A percentile compares a stretch with the other conserved stretches of the same genome.
These are phyloP conservation scores for Mormyrops boulengeri DNA, from an alignment of 2,797 vertebrate genomes.

Conservation along the genomic window DNA sequence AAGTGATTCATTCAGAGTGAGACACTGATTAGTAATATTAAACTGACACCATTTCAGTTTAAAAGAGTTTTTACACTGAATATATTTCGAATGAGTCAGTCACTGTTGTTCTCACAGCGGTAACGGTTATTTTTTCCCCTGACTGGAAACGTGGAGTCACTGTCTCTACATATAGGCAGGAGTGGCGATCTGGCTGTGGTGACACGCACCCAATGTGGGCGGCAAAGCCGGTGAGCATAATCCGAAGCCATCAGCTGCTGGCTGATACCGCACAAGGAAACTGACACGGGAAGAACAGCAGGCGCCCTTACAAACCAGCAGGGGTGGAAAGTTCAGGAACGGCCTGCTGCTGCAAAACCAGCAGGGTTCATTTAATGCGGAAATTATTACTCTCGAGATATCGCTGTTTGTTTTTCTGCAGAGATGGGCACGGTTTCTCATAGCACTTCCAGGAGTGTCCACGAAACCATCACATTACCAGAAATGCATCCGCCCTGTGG, in stretches of 20 bases:
- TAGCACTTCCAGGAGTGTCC: neutral
- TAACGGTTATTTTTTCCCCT: slow-evolving; percentile 38
- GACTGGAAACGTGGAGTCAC: slow-evolving; percentile 46
- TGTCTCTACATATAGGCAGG: slow-evolving; percentile 65
- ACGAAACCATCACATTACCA: neutral
- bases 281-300: slow-evolving; percentile 16
- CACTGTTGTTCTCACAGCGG: neutral
- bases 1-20: neutral
- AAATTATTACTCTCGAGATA: neutral
- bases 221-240: slow-evolving; percentile 36
- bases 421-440: neutral
- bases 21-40: neutral
- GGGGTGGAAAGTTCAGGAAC: slow-evolving; percentile 5
- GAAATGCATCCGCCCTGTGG: neutral
- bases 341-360: neutral
- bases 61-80: neutral
- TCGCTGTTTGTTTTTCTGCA: neutral
- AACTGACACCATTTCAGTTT: neutral
- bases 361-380: neutral
- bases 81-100: neutral
- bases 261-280: neutral
- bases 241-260: slow-evolving; percentile 31
- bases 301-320: neutral
- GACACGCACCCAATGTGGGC: slow-evolving; percentile 47
- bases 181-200: slow-evolving; percentile 39